Percentiles rank a stretch among this genome's conserved stretches.
Evolutionary conservation across 2,888 invertebrate genomes (phyloP).

Genomic region (Apantesis nais): DNA sequence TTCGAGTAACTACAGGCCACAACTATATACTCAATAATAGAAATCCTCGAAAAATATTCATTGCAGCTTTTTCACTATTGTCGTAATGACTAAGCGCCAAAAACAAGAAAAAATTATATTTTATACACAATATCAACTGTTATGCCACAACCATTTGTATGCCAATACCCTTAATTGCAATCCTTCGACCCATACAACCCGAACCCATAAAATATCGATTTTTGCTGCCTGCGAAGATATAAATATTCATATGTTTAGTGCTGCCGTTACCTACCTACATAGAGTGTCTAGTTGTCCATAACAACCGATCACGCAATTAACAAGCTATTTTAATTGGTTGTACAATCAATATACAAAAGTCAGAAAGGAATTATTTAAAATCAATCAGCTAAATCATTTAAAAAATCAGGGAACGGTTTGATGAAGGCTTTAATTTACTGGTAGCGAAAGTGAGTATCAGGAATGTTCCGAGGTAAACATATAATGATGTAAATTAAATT

Average conservation of each 20-base stretch:
- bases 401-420: conserved; percentile 22
- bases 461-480: conserved; percentile 31
- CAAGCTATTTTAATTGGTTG: conserved; percentile 29
- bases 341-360: conserved; percentile 25
- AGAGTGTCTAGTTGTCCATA: conserved; percentile 39
- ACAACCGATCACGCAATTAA: conserved; percentile 45
- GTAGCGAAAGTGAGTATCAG: conserved; percentile 23
- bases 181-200: conserved; percentile 21
- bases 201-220: conserved; percentile 46
- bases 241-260: conserved; percentile 52
- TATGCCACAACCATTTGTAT: no score
- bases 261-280: conserved; percentile 49
- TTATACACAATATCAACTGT: no score
- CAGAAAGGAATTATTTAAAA: conserved; percentile 11
- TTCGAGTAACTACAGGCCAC: neutral
- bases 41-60: neutral
- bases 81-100: neutral
- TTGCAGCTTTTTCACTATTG: neutral
- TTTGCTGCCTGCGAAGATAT: conserved; percentile 47
- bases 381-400: conserved; percentile 22
- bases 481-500: conserved; percentile 30
- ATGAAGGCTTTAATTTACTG: conserved; percentile 32
- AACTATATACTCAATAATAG: neutral
- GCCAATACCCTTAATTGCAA: neutral
- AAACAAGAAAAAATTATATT: neutral